Conservation (phyloP, 2,113 vertebrate genomes). For the Zosterops lateralis region DNA sequence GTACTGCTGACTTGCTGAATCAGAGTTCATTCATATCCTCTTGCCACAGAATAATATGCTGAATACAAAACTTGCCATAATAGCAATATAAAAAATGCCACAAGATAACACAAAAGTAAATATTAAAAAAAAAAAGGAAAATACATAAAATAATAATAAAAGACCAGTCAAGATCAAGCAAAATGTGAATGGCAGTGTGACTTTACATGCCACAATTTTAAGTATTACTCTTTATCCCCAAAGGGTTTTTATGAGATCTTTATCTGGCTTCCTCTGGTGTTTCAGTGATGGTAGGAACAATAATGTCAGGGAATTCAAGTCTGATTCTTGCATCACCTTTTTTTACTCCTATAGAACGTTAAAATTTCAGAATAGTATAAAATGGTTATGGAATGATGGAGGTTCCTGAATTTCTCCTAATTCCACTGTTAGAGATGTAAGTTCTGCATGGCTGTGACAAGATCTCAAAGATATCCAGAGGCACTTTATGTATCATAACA, state of each 20-base stretch:
- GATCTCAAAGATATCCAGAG: background rate
- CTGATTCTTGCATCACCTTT: background rate
- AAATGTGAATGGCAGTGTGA: background rate
- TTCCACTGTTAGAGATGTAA: background rate
- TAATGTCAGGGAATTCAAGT: background rate
- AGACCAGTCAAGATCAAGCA: background rate
- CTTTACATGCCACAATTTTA: background rate
- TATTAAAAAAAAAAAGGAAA: background rate
- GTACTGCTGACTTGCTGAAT: conserved; percentile 41
- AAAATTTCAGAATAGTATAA: background rate
- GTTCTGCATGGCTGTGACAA: background rate
- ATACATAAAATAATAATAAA: background rate
- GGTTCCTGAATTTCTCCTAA: background rate
- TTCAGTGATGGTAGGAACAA: background rate
- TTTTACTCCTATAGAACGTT: background rate
- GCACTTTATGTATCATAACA: background rate
- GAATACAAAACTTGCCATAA: background rate
- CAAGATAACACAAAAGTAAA: background rate
- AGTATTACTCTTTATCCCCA: background rate
- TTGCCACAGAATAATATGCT: background rate
- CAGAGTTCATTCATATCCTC: conserved; percentile 22
- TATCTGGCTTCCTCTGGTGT: background rate
- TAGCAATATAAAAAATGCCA: background rate
- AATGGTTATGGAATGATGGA: background rate
- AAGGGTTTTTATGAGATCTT: background rate